phyloP scores from a whole-genome alignment of 2,888 invertebrate species.

The Vesta saturnalis region DNA sequence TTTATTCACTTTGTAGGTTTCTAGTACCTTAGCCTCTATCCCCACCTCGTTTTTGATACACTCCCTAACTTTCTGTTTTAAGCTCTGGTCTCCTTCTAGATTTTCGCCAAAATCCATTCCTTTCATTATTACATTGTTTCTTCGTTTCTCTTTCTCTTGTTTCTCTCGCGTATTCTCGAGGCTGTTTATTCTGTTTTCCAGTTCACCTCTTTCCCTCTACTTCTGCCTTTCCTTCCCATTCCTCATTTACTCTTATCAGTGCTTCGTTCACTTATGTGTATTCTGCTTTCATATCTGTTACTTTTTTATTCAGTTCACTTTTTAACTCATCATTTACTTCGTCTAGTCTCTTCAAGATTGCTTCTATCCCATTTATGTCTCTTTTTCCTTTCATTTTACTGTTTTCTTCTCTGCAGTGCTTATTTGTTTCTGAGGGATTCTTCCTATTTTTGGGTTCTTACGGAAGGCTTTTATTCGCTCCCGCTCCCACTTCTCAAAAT shows the following conservation, averaged over 20 bases:
- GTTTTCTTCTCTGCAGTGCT: too few relatives aligned
- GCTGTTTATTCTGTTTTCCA: slow-evolving; percentile 4
- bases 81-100: neutral
- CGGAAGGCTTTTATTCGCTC: neutral
- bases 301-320: neutral
- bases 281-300: slow-evolving; percentile 9
- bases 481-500: neutral
- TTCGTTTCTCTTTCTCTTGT: slow-evolving; percentile 15
- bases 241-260: neutral
- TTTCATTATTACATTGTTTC: slow-evolving; percentile 5
- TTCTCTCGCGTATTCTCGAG: neutral
- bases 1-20: too few relatives aligned
- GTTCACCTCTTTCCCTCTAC: too few relatives aligned
- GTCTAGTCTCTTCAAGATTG: neutral
- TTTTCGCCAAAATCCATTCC: slow-evolving; percentile 2
- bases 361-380: neutral
- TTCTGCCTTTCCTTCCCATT: neutral
- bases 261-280: neutral
- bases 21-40: too few relatives aligned
- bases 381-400: neutral
- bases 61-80: slow-evolving; percentile 1
- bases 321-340: slow-evolving; percentile 7
- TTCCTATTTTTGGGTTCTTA: neutral
- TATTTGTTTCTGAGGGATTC: neutral
- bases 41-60: neutral